These are phyloP conservation scores for Ametastegia equiseti DNA, from an alignment of 2,888 invertebrate species.

Conservation along the genomic window DNA sequence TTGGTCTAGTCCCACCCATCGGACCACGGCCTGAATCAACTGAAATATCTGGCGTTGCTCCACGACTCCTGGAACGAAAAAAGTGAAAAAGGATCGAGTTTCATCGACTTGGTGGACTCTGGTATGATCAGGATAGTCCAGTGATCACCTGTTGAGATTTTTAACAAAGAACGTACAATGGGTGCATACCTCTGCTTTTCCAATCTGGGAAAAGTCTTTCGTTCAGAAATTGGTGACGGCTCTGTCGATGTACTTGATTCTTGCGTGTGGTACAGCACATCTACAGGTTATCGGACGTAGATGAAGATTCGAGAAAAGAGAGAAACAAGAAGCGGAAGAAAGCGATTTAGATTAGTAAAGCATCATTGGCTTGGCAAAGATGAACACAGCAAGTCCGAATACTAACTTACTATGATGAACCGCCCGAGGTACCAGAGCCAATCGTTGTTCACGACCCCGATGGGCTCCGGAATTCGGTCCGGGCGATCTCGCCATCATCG, in stretches of 20 bases:
- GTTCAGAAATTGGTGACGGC: slow-evolving; percentile 79
- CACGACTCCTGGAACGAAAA: slow-evolving; percentile 66
- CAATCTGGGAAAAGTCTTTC: slow-evolving; percentile 74
- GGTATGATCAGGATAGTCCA: too few species aligned
- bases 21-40: slow-evolving; percentile 65
- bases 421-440: slow-evolving; percentile 77
- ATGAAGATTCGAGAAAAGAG: slow-evolving; percentile 46
- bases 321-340: slow-evolving; percentile 48
- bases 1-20: slow-evolving; percentile 62
- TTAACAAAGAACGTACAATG: slow-evolving; percentile 40
- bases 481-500: slow-evolving; percentile 69
- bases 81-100: not conserved
- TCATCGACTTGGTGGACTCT: too few species aligned
- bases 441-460: slow-evolving; percentile 75
- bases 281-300: slow-evolving; percentile 73
- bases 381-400: slow-evolving; percentile 76
- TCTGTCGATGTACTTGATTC: slow-evolving; percentile 78
- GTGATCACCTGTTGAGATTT: too few species aligned
- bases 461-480: slow-evolving; percentile 73
- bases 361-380: slow-evolving; percentile 57
- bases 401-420: slow-evolving; percentile 81
- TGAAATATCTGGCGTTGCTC: slow-evolving; percentile 67
- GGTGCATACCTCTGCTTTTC: slow-evolving; percentile 70
- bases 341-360: slow-evolving; percentile 55
- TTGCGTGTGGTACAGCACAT: slow-evolving; percentile 76